Conservation (phyloP, 2,888 invertebrate genomes). For the Clepsis dumicolana region DNA sequence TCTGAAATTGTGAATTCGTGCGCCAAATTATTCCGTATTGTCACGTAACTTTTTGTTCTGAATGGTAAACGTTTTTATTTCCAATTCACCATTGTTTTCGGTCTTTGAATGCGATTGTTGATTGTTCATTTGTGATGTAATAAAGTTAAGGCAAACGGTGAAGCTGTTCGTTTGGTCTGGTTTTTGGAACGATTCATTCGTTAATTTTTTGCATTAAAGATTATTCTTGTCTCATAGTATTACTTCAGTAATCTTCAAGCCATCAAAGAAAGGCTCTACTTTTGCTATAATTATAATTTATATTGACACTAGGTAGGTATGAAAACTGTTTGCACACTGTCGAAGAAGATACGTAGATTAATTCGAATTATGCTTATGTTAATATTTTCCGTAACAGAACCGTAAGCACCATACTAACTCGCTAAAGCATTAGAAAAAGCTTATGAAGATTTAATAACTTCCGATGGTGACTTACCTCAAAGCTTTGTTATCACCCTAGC, state of each 20-base stretch:
- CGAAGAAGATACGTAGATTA: too few species aligned
- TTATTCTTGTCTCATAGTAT: too few species aligned
- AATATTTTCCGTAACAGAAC: too few species aligned
- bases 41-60: conserved; percentile 3
- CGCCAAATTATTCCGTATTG: conserved; percentile 19
- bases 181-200: neutral
- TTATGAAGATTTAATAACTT: too few species aligned
- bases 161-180: neutral
- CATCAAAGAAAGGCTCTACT: too few species aligned
- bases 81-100: neutral
- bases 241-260: too few species aligned
- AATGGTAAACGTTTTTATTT: conserved; percentile 2
- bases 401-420: too few species aligned
- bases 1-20: conserved; percentile 9
- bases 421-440: too few species aligned
- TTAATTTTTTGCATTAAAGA: neutral
- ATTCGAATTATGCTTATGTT: too few species aligned
- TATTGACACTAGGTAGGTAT: too few species aligned
- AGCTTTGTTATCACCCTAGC: neutral
- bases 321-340: too few species aligned
- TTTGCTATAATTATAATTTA: too few species aligned
- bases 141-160: neutral
- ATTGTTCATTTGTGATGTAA: conserved; percentile 3
- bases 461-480: neutral
- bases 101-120: neutral